A percentile compares a stretch with the other conserved stretches of the same genome.
phyloP scores from a whole-genome alignment of 2,797 vertebrate species.

The Halcyon leucocephala region DNA sequence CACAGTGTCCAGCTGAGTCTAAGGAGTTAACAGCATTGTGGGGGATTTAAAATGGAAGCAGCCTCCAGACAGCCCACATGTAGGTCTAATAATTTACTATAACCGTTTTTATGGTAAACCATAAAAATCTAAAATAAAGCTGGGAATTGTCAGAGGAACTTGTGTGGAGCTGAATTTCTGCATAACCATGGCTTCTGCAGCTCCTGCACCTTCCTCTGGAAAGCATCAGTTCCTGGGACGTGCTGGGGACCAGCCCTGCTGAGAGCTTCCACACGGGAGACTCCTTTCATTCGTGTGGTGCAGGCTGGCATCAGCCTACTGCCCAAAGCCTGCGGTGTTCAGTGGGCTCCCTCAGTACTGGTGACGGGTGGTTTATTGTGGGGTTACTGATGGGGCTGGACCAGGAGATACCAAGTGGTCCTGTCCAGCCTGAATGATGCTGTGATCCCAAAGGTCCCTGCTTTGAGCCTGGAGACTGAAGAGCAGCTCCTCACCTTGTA shows the following conservation, averaged over 20 bases:
- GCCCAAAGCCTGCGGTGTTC: background rate
- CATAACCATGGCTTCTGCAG: background rate
- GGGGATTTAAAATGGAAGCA: background rate
- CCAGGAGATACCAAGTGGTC: background rate
- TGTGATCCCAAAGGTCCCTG: accelerated
- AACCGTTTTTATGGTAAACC: background rate
- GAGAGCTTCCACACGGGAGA: accelerated
- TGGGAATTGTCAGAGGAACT: slow-evolving; percentile 14
- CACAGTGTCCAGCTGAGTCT: background rate
- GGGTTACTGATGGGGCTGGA: background rate
- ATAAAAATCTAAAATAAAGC: slow-evolving; percentile 18
- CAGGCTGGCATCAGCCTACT: background rate
- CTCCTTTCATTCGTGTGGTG: accelerated
- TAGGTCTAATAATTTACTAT: slow-evolving; percentile 24
- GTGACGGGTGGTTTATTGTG: background rate
- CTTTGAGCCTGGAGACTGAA: background rate
- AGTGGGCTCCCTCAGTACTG: accelerated
- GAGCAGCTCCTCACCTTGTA: background rate
- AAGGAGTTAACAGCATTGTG: background rate
- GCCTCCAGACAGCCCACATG: background rate
- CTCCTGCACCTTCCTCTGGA: background rate
- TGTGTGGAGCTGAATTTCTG: background rate
- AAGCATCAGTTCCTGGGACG: accelerated
- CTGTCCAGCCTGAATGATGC: background rate
- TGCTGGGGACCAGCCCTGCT: background rate